A percentile compares a stretch with the other conserved stretches of the same genome.
phyloP scores from a whole-genome alignment of 2,797 vertebrate genomes.

The Gymnothorax javanicus region DNA sequence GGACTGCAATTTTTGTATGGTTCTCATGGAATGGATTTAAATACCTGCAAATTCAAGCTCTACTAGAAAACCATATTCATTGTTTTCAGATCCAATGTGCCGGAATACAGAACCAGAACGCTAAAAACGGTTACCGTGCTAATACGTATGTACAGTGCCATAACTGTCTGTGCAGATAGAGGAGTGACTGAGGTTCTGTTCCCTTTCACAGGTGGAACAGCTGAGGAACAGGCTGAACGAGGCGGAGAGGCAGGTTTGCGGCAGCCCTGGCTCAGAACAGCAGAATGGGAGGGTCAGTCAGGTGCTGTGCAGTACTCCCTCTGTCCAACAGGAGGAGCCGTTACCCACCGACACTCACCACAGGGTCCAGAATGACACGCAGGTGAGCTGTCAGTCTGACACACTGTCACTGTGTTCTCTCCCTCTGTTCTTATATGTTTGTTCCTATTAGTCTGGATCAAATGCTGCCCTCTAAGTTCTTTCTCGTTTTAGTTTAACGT shows the following conservation, averaged over 20 bases:
- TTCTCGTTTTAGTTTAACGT: not conserved
- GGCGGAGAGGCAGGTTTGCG: conserved; percentile 65
- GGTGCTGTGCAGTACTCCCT: conserved; percentile 47
- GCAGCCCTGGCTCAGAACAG: not conserved
- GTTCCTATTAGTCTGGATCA: not conserved
- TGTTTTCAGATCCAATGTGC: no score
- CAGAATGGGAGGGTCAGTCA: conserved; percentile 54
- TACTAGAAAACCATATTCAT: no score
- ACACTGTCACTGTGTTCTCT: not conserved
- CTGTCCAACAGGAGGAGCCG: conserved; percentile 69
- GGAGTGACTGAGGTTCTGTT: not conserved
- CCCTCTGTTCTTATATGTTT: not conserved
- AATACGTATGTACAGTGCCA: not conserved
- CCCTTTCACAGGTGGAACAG: conserved; percentile 80
- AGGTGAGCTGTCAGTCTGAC: conserved; percentile 51
- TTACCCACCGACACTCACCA: conserved; percentile 54
- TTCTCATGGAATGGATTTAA: no score
- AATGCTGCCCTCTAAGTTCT: not conserved
- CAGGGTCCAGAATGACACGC: conserved; percentile 65
- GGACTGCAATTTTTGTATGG: no score
- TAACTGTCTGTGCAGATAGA: not conserved
- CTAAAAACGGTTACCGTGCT: not conserved
- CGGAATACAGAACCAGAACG: no score
- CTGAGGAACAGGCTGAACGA: conserved; percentile 78
- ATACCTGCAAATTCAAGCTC: no score